Evolutionary conservation across 2,797 vertebrate species (phyloP), one percentile per base, ranked within the genome.

Genomic region (Cossypha dichroa): DNA sequence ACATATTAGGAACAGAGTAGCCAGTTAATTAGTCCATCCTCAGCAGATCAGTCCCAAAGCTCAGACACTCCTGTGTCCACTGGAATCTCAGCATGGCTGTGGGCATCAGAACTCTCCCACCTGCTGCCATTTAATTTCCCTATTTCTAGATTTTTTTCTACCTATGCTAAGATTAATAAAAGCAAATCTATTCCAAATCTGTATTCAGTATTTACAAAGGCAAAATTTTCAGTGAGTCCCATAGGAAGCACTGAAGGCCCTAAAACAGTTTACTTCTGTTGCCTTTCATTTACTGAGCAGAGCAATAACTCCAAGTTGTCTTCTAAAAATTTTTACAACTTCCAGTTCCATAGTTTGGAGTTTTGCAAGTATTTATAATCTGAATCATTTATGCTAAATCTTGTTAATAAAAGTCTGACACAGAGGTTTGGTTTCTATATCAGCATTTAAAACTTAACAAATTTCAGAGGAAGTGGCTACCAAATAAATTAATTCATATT

Each of bases 221-320:
- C 79, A 86, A 19, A 55, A 18, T 70, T 79, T 74, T 83, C 56
- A 46, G 46, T 58, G 34, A 73, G 34, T 90, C 33, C 6, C 29
- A 4, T 33, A 80, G 91, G 60, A 88, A 77, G 52, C 74, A 76
- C 49, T 60, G 82, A 86, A 56, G 56, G 54, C 93, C 76, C 77
- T 70, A 58, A 79, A 94, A 52, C 56, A n/a, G 67, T 72, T 1
- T 72, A 9, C 68, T 91, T 87, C 66, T 77, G 36, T 94, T 92
- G 74, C 89, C 93, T 94, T 93, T 95, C 55, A 36, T 81, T 90
- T 90, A 93, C 63, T 1, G 1, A 94, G 83, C 92, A 94, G 64
- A 96, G 92, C 95, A 96, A 93, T 96, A 96, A 96, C 56, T 92
- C 82, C 49, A 77, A 22, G 36, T 66, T 58, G 28, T 94, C 83